Evolutionary conservation across 2,888 invertebrate genomes (phyloP).

Genomic region (Priocnemis perturbator): DNA sequence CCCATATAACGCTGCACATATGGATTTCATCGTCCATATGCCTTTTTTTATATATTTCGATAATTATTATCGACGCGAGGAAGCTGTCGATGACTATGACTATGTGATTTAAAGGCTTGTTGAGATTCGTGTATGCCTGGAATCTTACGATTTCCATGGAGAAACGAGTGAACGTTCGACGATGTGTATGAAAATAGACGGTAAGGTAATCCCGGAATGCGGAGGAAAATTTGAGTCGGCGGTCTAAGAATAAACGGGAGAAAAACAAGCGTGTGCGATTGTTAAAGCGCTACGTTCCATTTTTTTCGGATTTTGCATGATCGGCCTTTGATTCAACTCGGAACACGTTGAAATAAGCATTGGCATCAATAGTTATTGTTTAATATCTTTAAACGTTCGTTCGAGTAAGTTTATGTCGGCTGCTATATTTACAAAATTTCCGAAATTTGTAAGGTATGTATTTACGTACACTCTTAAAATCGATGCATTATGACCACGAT

Average conservation of each 20-base stretch:
- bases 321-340: neutral
- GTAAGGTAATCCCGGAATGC: conserved; percentile 70
- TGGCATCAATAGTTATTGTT: neutral
- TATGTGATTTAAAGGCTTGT: neutral
- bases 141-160: conserved; percentile 32
- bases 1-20: too few species aligned
- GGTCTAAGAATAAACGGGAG: conserved; percentile 67
- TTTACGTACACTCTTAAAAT: too few species aligned
- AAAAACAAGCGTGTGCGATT: conserved; percentile 59
- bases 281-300: conserved; percentile 34
- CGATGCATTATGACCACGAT: too few species aligned
- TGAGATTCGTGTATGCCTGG: neutral
- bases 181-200: conserved; percentile 67
- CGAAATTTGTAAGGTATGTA: too few species aligned
- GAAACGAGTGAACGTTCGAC: conserved; percentile 32
- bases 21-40: too few species aligned
- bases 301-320: conserved; percentile 5
- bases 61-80: neutral
- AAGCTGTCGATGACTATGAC: neutral
- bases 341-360: neutral
- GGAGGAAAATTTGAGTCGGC: conserved; percentile 69
- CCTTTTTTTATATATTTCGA: too few species aligned
- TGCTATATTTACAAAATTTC: neutral
- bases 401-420: neutral
- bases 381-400: neutral